These are phyloP conservation scores for Gymnosoma rotundatum DNA, from an alignment of 2,888 invertebrate genomes.

Conservation along the genomic window DNA sequence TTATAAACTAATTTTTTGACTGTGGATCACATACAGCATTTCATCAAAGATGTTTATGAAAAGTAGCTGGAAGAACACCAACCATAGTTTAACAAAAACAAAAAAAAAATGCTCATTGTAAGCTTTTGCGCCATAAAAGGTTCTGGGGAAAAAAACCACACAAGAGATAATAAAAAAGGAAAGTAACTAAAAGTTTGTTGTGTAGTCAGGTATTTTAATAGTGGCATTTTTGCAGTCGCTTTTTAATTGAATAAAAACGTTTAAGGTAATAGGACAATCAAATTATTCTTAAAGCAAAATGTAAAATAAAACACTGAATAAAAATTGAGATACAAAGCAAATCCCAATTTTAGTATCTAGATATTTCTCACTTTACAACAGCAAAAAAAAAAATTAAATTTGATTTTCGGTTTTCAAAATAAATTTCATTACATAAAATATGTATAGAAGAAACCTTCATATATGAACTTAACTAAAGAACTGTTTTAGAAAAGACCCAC, in stretches of 20 bases:
- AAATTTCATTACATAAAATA: too few species aligned
- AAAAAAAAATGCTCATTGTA: conserved; percentile 13
- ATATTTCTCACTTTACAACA: neutral
- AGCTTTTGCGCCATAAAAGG: neutral
- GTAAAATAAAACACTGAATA: neutral
- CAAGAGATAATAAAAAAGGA: neutral
- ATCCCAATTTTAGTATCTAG: neutral
- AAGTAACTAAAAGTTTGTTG: neutral
- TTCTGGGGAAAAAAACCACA: too few species aligned
- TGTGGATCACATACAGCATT: conserved; percentile 11
- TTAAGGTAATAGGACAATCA: conserved; percentile 67
- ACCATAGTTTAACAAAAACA: neutral
- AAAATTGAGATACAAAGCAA: neutral
- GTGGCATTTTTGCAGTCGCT: conserved; percentile 65
- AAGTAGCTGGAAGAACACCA: conserved; percentile 47
- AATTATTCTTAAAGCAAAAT: conserved; percentile 52
- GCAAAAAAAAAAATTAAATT: too few species aligned
- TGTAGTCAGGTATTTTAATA: conserved; percentile 43
- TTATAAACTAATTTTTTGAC: conserved; percentile 42
- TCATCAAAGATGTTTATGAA: conserved; percentile 59
- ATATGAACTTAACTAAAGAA: too few species aligned
- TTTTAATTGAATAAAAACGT: conserved; percentile 71
- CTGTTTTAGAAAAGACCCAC: too few species aligned
- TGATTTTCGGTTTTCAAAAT: too few species aligned
- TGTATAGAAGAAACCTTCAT: too few species aligned